phyloP scores from a whole-genome alignment of 2,113 vertebrate genomes.

The Syngnathus scovelli region DNA sequence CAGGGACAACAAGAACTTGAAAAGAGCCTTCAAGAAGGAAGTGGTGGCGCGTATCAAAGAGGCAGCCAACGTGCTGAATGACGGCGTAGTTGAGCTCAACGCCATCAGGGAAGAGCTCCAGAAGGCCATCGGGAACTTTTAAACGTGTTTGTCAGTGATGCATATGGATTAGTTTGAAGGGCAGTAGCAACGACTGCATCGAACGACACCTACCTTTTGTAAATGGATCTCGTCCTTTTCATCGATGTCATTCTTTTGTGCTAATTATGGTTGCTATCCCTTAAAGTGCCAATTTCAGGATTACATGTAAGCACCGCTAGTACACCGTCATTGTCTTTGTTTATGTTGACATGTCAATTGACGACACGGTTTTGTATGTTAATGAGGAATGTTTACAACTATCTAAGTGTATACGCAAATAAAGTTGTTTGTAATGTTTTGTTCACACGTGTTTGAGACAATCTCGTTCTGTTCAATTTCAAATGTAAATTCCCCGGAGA shows the following conservation, averaged over 20 bases:
- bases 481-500: no score
- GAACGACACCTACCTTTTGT: background rate
- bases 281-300: background rate
- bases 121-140: conserved; percentile 42
- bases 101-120: conserved; percentile 63
- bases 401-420: background rate
- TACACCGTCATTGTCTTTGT: background rate
- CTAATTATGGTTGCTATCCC: background rate
- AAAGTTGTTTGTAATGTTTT: background rate
- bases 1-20: conserved; percentile 64
- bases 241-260: background rate
- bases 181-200: background rate
- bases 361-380: background rate
- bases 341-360: background rate
- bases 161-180: background rate
- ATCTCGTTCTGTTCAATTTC: no score
- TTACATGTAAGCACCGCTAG: background rate
- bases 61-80: conserved; percentile 56
- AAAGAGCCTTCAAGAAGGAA: conserved; percentile 60
- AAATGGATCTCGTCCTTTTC: background rate
- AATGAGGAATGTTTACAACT: background rate
- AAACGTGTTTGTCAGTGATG: background rate
- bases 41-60: conserved; percentile 53
- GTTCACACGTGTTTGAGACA: no score
- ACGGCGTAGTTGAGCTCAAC: conserved; percentile 58